These are phyloP conservation scores for Pseudomyrmex pallidus DNA, from an alignment of 1,140 invertebrate species.

Conservation along the genomic window DNA sequence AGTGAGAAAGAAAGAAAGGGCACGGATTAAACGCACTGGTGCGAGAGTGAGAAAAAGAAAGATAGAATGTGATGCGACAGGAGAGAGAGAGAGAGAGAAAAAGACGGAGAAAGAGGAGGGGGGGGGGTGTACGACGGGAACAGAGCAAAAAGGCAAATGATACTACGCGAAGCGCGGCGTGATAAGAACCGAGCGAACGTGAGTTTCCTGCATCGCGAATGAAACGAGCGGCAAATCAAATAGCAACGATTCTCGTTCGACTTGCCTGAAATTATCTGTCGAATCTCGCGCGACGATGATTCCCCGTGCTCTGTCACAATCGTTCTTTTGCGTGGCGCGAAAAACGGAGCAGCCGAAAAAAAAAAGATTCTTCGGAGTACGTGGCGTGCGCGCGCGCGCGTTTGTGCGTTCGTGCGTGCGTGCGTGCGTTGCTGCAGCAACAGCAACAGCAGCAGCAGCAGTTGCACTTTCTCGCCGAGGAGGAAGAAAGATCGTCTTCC, in stretches of 20 bases:
- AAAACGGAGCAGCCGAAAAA: constrained; percentile 36
- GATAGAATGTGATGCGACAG: no score
- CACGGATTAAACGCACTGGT: no score
- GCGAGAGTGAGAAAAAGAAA: no score
- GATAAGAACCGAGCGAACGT: constrained; percentile 59
- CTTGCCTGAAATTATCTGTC: constrained; percentile 15
- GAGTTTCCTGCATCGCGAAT: constrained; percentile 60
- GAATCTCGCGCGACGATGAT: constrained; percentile 28
- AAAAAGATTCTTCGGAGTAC: constrained; percentile 2
- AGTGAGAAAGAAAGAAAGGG: neutral
- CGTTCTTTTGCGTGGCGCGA: constrained; percentile 34
- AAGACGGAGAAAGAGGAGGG: no score
- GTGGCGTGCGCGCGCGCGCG: neutral
- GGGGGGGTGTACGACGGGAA: neutral
- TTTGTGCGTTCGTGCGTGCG: neutral
- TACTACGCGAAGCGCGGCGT: constrained; percentile 56
- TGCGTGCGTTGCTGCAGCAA: constrained; percentile 2
- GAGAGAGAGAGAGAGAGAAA: neutral
- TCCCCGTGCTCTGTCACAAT: constrained; percentile 1
- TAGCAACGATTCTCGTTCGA: neutral
- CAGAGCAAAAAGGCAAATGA: constrained; percentile 35
- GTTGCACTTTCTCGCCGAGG: constrained; percentile 53
- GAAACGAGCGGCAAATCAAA: neutral
- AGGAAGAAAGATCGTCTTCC: constrained; percentile 67
- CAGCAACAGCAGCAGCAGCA: neutral